Base-by-base conservation (phyloP, 2,888 invertebrate genomes). In the Thyatira batis region DNA sequence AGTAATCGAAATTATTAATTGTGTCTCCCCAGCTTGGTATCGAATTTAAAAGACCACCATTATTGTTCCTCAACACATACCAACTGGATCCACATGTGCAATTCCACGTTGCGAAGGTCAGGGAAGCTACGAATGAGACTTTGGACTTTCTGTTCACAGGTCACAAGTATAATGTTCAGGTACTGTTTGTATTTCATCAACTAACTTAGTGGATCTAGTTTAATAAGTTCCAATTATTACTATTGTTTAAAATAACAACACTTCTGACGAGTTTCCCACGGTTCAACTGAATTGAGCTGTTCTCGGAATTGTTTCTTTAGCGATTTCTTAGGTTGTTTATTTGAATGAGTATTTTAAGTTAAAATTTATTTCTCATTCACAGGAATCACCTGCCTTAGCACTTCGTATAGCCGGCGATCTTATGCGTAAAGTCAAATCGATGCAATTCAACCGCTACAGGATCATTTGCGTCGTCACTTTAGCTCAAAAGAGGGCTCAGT, bases 401-500 rank as follows among this genome's bases (percentile, higher is more conserved):
- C 49, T 87, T 2, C 73, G 74, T 0, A 50, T 88, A 39, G 82
- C 89, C 2, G 80, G 80, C 0, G 84, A 85, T 1, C 51, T 85
- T 1, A 84, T 90, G 87, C 80, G 82, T 2, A 67, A 58, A 21
- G 56, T 85, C 1, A 90, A 85, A 57, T 52, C 52, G 0, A 65
- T 88, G 67, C 58, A 69, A 8, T 90, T 84, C 65, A 78, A 82
- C 49, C 81, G 91, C 2, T 90, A 87, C 58, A 71, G 91, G 4
- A 67, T 89, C 20, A 78, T 90, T 21, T 48, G 76, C 0, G 65
- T 89, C 0, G 85, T 85, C 0, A 89, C 87, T 3, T 60, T 91
- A 1, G 85, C 76, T 0, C 89, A 92, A 63, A 87, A 74, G 54
- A 71, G 89, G 13, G 65, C 89, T 0, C 92, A 92, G 65, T 74